Conservation (phyloP, 2,888 invertebrate species). For the Callimorpha dominula region DNA sequence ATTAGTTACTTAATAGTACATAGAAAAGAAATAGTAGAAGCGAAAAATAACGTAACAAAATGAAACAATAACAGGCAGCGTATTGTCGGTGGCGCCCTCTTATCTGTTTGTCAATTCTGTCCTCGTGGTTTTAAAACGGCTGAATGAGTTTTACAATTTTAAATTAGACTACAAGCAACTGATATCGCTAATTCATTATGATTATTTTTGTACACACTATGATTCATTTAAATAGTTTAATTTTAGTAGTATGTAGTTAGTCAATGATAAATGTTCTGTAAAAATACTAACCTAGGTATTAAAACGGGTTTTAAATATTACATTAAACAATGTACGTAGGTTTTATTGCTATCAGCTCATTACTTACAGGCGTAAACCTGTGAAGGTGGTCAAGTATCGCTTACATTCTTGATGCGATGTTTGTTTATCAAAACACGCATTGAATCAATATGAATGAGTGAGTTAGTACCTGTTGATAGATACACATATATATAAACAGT, state of each 20-base stretch:
- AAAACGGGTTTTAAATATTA: background rate
- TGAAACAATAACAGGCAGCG: constrained; percentile 44
- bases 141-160: constrained; percentile 22
- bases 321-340: constrained; percentile 1
- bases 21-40: constrained; percentile 3
- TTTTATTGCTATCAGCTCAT: background rate
- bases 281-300: background rate
- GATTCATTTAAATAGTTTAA: background rate
- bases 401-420: background rate
- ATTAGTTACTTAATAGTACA: constrained; percentile 8
- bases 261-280: background rate
- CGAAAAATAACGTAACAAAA: constrained; percentile 23
- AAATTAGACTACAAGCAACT: constrained; percentile 18
- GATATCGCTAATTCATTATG: constrained; percentile 16
- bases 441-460: background rate
- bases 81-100: constrained; percentile 48
- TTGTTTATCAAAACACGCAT: background rate
- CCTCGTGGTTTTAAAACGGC: constrained; percentile 33
- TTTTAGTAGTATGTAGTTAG: background rate
- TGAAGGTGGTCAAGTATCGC: constrained; percentile 1
- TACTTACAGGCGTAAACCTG: background rate
- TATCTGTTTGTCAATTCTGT: constrained; percentile 22
- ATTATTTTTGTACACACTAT: constrained; percentile 11
- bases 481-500: background rate
- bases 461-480: background rate